Conservation (phyloP, 2,113 vertebrate genomes). For the Sinocyclocheilus grahami region DNA sequence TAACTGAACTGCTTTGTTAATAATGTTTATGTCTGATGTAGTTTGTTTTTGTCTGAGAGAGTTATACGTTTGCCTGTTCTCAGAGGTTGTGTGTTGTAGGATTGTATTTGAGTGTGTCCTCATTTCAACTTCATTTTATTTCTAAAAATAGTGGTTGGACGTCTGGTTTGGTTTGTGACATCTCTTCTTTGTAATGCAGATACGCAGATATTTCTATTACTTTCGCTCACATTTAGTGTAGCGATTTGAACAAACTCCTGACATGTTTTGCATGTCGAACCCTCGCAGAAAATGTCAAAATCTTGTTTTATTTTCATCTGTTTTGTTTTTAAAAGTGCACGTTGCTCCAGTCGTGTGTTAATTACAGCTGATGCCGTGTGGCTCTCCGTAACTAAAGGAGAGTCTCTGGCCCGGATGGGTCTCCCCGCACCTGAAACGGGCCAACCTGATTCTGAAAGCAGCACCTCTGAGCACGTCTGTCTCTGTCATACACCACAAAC, state of each 20-base stretch:
- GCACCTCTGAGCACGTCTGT: constrained; percentile 45
- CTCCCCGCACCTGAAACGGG: constrained; percentile 52
- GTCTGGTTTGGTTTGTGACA: too few relatives aligned
- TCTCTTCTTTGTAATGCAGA: too few relatives aligned
- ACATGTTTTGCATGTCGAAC: neutral
- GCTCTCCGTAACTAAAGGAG: constrained; percentile 62
- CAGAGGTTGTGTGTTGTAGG: too few relatives aligned
- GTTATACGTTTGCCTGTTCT: too few relatives aligned
- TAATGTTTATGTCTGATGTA: too few relatives aligned
- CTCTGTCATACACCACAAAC: neutral
- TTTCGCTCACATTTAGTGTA: neutral
- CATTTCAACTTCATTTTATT: too few relatives aligned
- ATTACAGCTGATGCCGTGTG: constrained; percentile 60
- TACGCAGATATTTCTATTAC: too few relatives aligned
- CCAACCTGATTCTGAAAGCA: constrained; percentile 60
- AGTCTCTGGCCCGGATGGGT: neutral
- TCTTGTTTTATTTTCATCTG: too few relatives aligned
- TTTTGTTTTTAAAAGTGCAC: neutral
- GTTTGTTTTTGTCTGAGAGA: too few relatives aligned
- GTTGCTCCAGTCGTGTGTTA: constrained; percentile 48
- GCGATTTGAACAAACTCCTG: neutral
- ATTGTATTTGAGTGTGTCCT: too few relatives aligned
- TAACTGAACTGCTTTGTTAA: too few relatives aligned
- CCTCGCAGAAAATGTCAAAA: neutral
- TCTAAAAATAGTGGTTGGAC: too few relatives aligned